These are phyloP conservation scores for Sorex fumeus DNA, from an alignment of 2,113 vertebrate genomes.

Conservation along the genomic window DNA sequence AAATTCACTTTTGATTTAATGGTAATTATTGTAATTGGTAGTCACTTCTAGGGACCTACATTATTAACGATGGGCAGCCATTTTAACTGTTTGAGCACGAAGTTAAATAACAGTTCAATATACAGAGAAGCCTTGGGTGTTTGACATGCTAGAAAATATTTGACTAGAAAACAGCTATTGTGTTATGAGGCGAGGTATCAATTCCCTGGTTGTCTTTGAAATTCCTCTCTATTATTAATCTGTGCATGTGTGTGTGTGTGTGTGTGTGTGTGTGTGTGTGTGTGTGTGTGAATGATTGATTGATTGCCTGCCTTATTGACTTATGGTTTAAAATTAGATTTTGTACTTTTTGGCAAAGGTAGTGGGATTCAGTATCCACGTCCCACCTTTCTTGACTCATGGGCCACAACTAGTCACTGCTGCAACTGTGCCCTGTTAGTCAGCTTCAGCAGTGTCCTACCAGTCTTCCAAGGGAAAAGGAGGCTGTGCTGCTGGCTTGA, in stretches of 20 bases:
- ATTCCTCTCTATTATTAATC: constrained; percentile 3
- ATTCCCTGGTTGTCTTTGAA: constrained; percentile 2
- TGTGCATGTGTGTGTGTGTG: not conserved
- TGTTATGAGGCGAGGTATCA: not conserved
- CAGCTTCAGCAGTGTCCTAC: not conserved
- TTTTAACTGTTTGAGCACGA: constrained; percentile 17
- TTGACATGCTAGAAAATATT: constrained; percentile 64
- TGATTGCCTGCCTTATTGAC: not conserved
- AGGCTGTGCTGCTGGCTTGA: not conserved
- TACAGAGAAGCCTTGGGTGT: constrained; percentile 27
- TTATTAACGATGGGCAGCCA: not conserved
- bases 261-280: not conserved
- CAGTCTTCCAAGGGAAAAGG: not conserved
- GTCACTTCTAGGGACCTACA: not conserved
- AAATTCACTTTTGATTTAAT: constrained; percentile 52
- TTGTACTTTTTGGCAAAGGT: constrained; percentile 28
- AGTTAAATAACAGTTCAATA: constrained; percentile 53
- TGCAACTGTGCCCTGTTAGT: not conserved
- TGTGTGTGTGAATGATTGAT: not conserved
- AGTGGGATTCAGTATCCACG: not conserved
- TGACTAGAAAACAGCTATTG: constrained; percentile 34
- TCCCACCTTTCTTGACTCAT: not conserved
- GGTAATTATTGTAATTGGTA: constrained; percentile 29
- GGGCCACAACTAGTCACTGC: not conserved
- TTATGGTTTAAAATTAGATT: constrained; percentile 41